Evolutionary conservation across 2,888 invertebrate species (phyloP), one percentile per base, ranked within the genome.

Genomic region (Luperina nickerlii): DNA sequence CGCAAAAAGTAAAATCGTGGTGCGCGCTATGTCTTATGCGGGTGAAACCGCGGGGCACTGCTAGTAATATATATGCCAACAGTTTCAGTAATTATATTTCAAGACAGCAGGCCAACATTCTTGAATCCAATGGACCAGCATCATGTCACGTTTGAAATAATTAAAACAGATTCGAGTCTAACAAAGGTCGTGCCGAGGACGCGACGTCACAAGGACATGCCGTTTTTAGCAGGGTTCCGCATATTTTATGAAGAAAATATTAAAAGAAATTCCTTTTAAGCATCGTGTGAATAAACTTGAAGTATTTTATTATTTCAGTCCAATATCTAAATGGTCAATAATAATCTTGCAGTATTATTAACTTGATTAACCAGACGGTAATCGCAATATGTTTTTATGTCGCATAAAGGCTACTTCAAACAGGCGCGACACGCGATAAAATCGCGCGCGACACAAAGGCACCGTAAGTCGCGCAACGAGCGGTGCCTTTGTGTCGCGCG

Each of bases 101-200:
- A 65, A 63, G 7, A 69, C 69, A 63, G 13, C 27, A 38, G 18
- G 3, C 15, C 60, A 73, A 62, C 15, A 60, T 63, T 82, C 42
- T 60, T 18, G 24, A 77, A 82, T 65, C 83, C 65, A 27, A 32
- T 67, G 45, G 65, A 42, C 48, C 45, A 48, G 54, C n/a, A 42
- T 32, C 32, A 6, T n/a, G 79, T 54, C 74, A 82, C 82, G 66
- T 77, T 73, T 76, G 66, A 77, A 65, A 73, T 85, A 85, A 85
- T 84, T 77, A 77, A 84, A 77, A 62, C 68, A 73, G 68, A 74
- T 68, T 73, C 9, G 20, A 51, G 27, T 60, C 79, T 54, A 51
- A 76, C 79, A 69, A 76, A 83, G 83, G 86, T 75, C 68, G 24
- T 6, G 5, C 15, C 48, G 71, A 78, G 81, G 77, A 45, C 67